Percentiles rank a stretch among this genome's conserved stretches.
Conservation (phyloP, 1,140 invertebrate genomes). For the Trissolcus basalis region DNA sequence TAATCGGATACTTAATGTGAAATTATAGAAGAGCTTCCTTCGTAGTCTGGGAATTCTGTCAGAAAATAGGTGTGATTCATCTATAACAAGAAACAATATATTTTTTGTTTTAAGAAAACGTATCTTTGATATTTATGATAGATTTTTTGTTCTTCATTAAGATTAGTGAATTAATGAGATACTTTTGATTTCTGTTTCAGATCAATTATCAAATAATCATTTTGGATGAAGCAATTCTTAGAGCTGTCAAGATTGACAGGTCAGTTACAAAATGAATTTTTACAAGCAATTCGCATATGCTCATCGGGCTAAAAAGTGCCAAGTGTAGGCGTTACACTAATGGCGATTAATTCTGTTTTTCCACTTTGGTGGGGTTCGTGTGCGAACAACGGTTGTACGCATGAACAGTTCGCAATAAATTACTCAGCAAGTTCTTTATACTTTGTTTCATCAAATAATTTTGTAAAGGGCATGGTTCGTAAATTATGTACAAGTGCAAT, state of each 20-base stretch:
- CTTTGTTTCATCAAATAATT: too few relatives aligned
- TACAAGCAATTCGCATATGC: not conserved
- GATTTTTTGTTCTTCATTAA: not conserved
- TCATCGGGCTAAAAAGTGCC: too few relatives aligned
- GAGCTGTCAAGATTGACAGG: slow-evolving; percentile 65
- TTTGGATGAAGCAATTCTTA: slow-evolving; percentile 67
- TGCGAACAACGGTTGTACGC: slow-evolving; percentile 18
- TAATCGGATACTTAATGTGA: slow-evolving; percentile 53
- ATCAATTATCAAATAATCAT: slow-evolving; percentile 60
- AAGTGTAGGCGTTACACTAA: too few relatives aligned
- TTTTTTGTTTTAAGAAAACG: not conserved
- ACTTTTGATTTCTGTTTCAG: slow-evolving; percentile 48
- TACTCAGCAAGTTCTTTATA: too few relatives aligned
- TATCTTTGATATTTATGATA: not conserved
- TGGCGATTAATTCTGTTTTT: too few relatives aligned
- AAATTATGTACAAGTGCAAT: slow-evolving; percentile 9
- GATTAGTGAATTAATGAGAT: not conserved
- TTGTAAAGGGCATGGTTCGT: slow-evolving; percentile 1
- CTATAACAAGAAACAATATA: slow-evolving; percentile 18
- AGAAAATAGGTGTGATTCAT: slow-evolving; percentile 44
- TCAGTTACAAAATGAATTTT: slow-evolving; percentile 31
- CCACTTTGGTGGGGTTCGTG: too few relatives aligned
- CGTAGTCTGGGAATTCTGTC: slow-evolving; percentile 41
- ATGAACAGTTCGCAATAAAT: slow-evolving; percentile 17
- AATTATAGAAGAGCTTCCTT: slow-evolving; percentile 29